Base-by-base conservation (phyloP, 1,140 invertebrate genomes). In the Subanguina moxae region DNA sequence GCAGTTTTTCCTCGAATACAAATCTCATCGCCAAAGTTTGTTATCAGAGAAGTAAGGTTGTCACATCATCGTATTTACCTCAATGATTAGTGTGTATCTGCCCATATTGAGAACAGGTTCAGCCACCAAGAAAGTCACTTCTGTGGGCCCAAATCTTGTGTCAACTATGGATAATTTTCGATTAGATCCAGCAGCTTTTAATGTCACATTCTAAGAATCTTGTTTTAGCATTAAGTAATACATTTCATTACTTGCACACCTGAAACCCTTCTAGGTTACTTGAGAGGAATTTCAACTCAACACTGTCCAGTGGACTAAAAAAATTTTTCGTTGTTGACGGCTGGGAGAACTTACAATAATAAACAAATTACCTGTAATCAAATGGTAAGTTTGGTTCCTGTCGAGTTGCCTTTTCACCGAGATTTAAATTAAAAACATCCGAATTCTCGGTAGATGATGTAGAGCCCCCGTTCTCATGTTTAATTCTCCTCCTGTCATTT, bases 41-140 rank as follows among this genome's bases (percentile, higher is more conserved):
- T n/a, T n/a, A n/a, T n/a, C n/a, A n/a, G n/a, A n/a, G n/a, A n/a
- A n/a, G n/a, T n/a, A n/a, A n/a, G n/a, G n/a, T n/a, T n/a, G n/a
- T n/a, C n/a, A n/a, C n/a, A n/a, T n/a, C n/a, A n/a, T 38, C 11
- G 32, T 38, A 11, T 5, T 38, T 38, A 38, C 32, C 32, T 70
- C 68, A 58, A 73, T 73, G 42, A 56, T 56, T 48, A 74, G 43
- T 15, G 76, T 59, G 57, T 74, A 74, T 15, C 75, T 57, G 17
- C 73, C 73, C 25, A 48, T 0, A n/a, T 43, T 46, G 15, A 74
- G 56, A 11, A 25, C 30, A 11, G 11, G 13, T 61, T 76, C 70
- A 23, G 73, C 68, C 21, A 74, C 38, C 9, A 76, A 19, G 56
- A 74, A 65, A n/a, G 63, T 48, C 15, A 73, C 61, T 25, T 77